These are phyloP conservation scores for Diorhabda carinulata DNA, from an alignment of 1,140 invertebrate genomes.

Conservation along the genomic window DNA sequence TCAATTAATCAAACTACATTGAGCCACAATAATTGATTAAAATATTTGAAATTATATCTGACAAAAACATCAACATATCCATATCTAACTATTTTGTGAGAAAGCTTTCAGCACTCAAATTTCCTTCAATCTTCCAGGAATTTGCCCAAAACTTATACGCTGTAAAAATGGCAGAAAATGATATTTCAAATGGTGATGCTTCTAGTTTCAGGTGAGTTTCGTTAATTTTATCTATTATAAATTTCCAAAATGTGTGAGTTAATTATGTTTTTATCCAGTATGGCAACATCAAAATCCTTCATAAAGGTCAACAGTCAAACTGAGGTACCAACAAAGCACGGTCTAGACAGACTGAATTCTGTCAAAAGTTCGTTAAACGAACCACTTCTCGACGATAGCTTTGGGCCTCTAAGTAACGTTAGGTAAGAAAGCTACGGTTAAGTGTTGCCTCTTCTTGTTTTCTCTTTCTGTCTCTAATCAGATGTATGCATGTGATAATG, in stretches of 20 bases:
- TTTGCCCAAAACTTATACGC: constrained; percentile 76
- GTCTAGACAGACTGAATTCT: constrained; percentile 67
- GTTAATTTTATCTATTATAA: neutral
- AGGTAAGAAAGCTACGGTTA: constrained; percentile 51
- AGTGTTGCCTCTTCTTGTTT: neutral
- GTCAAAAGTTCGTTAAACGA: constrained; percentile 64
- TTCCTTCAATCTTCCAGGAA: constrained; percentile 42
- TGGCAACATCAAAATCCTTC: constrained; percentile 79
- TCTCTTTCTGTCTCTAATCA: neutral
- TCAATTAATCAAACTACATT: no score
- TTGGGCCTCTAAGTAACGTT: constrained; percentile 86
- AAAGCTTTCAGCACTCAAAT: neutral
- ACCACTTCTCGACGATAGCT: constrained; percentile 73
- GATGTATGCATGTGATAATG: no score
- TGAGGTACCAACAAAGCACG: constrained; percentile 60
- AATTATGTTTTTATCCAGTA: constrained; percentile 32
- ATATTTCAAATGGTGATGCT: constrained; percentile 53
- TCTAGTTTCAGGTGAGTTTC: constrained; percentile 55
- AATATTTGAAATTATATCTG: no score
- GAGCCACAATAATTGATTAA: no score
- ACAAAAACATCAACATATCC: no score
- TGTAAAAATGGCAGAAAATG: constrained; percentile 68
- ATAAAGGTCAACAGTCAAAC: constrained; percentile 87
- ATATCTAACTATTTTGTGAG: neutral
- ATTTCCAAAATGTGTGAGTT: neutral